Conservation (phyloP, 1,140 invertebrate genomes). For the Cyphomyrmex costatus region DNA sequence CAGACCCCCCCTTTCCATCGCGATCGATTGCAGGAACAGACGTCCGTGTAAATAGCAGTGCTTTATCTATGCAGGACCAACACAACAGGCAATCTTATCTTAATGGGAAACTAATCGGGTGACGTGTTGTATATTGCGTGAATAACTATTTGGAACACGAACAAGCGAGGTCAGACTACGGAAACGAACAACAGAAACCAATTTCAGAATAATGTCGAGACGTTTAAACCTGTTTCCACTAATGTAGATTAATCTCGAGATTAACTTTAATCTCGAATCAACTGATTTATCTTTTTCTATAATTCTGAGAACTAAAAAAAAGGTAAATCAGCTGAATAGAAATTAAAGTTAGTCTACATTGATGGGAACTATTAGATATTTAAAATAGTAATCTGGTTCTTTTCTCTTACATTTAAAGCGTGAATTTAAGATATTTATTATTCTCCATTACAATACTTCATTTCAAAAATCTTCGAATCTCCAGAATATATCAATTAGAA, state of each 20-base stretch:
- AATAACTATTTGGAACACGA: neutral
- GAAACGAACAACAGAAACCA: neutral
- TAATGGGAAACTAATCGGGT: constrained; percentile 27
- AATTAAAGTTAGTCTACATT: too few species aligned
- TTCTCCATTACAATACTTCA: neutral
- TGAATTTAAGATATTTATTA: neutral
- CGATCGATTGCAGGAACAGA: neutral
- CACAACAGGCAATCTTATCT: constrained; percentile 42
- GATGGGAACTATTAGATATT: neutral
- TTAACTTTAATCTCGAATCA: too few species aligned
- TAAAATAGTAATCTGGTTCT: neutral
- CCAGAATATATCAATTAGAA: neutral
- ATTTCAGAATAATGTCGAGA: neutral
- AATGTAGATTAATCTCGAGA: too few species aligned
- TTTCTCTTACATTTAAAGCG: too few species aligned
- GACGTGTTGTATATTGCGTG: neutral
- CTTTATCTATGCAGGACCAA: constrained; percentile 35
- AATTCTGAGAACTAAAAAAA: too few species aligned
- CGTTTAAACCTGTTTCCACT: too few species aligned
- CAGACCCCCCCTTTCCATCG: neutral
- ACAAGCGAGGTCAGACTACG: neutral
- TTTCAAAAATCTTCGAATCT: neutral
- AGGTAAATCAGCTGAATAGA: too few species aligned
- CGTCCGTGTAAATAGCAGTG: constrained; percentile 36
- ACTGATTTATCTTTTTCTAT: too few species aligned